These are phyloP conservation scores for Oligia strigilis DNA, from an alignment of 2,888 invertebrate species.

Conservation along the genomic window DNA sequence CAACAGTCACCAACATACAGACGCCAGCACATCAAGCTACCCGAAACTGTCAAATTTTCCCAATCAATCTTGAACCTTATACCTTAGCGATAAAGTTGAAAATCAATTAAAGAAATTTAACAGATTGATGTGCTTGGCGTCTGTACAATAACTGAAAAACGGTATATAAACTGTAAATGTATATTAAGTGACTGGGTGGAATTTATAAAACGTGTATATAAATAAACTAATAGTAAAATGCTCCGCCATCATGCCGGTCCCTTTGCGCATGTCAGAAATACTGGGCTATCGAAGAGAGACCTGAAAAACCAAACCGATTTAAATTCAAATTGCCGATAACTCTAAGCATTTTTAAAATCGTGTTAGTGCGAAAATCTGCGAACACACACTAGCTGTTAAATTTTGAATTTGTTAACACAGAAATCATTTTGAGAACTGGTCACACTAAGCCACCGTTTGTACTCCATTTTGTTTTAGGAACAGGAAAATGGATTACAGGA, in stretches of 20 bases:
- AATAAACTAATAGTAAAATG: constrained; percentile 6
- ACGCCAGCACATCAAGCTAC: no score
- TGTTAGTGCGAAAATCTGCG: constrained; percentile 57
- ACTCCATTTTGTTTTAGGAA: background rate
- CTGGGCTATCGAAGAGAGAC: constrained; percentile 63
- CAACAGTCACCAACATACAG: background rate
- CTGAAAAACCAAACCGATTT: constrained; percentile 73
- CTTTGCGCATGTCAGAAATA: constrained; percentile 67
- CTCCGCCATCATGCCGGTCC: constrained; percentile 43
- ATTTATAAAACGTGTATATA: constrained; percentile 13
- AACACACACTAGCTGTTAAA: constrained; percentile 45
- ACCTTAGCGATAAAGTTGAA: no score
- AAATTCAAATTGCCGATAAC: constrained; percentile 31
- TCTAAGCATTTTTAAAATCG: constrained; percentile 11
- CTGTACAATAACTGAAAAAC: constrained; percentile 44
- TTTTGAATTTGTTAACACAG: constrained; percentile 37
- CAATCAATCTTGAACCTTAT: no score
- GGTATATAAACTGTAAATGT: constrained; percentile 26
- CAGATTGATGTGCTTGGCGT: no score
- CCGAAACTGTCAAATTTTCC: no score
- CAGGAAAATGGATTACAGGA: constrained; percentile 4
- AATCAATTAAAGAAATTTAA: no score
- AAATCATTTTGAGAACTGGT: constrained; percentile 9
- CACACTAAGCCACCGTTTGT: constrained; percentile 12
- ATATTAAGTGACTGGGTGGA: constrained; percentile 52